Conservation (phyloP, 2,113 vertebrate species). For the Elgaria multicarinata region DNA sequence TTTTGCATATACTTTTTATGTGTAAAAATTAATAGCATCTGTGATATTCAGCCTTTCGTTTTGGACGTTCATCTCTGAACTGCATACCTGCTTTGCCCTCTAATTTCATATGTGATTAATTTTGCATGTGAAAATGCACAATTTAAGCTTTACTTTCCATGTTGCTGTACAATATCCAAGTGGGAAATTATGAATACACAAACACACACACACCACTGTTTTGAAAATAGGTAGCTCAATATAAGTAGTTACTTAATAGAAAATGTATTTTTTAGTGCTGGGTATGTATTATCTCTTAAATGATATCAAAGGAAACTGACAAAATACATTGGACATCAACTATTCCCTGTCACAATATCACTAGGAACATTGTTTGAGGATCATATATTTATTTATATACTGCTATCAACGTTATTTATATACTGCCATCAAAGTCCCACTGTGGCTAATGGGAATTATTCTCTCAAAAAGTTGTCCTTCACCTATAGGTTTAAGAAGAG, state of each 20-base stretch:
- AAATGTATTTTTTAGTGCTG: neutral
- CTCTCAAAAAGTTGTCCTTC: too few species aligned
- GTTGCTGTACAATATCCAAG: neutral
- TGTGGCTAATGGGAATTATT: too few species aligned
- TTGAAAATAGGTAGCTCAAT: neutral
- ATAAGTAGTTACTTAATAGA: neutral
- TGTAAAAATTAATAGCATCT: neutral
- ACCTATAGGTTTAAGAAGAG: too few species aligned
- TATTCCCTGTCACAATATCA: neutral
- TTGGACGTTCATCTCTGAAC: slow-evolving; percentile 3
- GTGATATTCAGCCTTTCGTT: neutral
- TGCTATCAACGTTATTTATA: too few species aligned
- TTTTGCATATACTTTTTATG: neutral
- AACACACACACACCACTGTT: neutral
- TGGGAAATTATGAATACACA: neutral
- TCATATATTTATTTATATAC: too few species aligned
- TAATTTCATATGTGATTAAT: slow-evolving; percentile 18
- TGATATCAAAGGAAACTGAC: neutral
- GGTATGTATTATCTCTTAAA: neutral
- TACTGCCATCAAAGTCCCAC: too few species aligned
- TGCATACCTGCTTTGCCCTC: slow-evolving; percentile 3
- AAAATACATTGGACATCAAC: neutral
- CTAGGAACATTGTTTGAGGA: too few species aligned
- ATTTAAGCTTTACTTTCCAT: slow-evolving; percentile 24
- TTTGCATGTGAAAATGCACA: slow-evolving; percentile 27